Evolutionary conservation across 2,888 invertebrate genomes (phyloP).

Genomic region (Agrypnus murinus): DNA sequence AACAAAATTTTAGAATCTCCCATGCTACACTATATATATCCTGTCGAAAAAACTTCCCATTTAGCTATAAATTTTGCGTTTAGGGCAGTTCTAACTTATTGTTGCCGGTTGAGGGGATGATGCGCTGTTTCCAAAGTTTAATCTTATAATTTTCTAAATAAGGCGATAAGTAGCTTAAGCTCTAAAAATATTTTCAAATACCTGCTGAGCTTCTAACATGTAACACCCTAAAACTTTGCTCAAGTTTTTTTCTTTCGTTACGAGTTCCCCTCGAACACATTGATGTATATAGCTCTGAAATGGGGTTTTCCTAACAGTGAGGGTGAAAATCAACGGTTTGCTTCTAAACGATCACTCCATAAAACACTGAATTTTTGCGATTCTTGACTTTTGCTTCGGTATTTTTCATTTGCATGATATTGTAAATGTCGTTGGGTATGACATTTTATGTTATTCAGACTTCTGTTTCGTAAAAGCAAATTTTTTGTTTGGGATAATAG

Average conservation of each 20-base stretch:
- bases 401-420: constrained; percentile 24
- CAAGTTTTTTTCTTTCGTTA: constrained; percentile 29
- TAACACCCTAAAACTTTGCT: constrained; percentile 33
- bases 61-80: too few relatives aligned
- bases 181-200: too few relatives aligned
- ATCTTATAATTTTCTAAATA: too few relatives aligned
- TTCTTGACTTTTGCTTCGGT: constrained; percentile 16
- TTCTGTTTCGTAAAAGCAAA: too few relatives aligned
- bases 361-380: constrained; percentile 29
- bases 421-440: neutral
- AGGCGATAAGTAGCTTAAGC: too few relatives aligned
- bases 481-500: too few relatives aligned
- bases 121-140: too few relatives aligned
- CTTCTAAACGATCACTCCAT: constrained; percentile 32
- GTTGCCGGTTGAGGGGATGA: neutral
- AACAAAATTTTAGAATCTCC: too few relatives aligned
- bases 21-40: too few relatives aligned
- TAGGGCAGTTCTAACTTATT: too few relatives aligned
- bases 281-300: constrained; percentile 34
- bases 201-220: neutral
- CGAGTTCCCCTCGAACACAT: constrained; percentile 29
- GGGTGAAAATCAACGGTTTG: constrained; percentile 40
- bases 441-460: neutral
- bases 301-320: constrained; percentile 13
- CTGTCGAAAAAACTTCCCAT: too few relatives aligned